phyloP scores from a whole-genome alignment of 2,888 invertebrate genomes.

The Drosophila anomelani region DNA sequence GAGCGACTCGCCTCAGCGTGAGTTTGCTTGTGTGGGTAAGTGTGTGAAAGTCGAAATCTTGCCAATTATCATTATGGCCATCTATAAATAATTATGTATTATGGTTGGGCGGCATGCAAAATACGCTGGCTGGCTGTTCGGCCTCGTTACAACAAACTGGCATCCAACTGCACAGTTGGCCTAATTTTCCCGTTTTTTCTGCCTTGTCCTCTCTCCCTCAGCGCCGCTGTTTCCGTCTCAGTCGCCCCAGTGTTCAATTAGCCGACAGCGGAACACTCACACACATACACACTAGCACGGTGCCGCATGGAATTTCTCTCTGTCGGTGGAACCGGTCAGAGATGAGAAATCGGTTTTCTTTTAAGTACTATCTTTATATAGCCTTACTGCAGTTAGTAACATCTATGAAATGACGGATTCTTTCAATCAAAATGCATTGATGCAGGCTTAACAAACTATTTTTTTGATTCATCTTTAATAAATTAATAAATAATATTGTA shows the following conservation, averaged over 20 bases:
- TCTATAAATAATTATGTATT: conserved; percentile 66
- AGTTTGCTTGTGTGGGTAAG: conserved; percentile 18
- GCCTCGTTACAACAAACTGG: conserved; percentile 67
- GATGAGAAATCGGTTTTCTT: conserved; percentile 17
- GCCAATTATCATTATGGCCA: conserved; percentile 60
- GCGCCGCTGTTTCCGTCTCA: conserved; percentile 40
- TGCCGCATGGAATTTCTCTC: conserved; percentile 69
- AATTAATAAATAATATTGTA: no score
- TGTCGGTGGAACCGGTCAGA: conserved; percentile 37
- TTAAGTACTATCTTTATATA: neutral
- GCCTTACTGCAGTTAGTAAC: neutral
- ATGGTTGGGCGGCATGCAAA: conserved; percentile 72
- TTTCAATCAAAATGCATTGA: neutral
- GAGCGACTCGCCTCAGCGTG: conserved; percentile 7
- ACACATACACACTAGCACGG: conserved; percentile 10
- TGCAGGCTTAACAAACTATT: neutral
- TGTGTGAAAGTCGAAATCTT: conserved; percentile 61
- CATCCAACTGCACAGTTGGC: conserved; percentile 77
- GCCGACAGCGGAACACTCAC: conserved; percentile 24
- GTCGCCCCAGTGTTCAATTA: conserved; percentile 61
- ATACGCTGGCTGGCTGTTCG: conserved; percentile 61
- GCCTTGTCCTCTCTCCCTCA: conserved; percentile 22
- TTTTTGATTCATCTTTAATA: neutral
- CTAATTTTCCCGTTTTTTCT: conserved; percentile 61
- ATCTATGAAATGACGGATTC: neutral